These are phyloP conservation scores for Solenopsis fugax DNA, from an alignment of 1,140 invertebrate species.

Conservation along the genomic window DNA sequence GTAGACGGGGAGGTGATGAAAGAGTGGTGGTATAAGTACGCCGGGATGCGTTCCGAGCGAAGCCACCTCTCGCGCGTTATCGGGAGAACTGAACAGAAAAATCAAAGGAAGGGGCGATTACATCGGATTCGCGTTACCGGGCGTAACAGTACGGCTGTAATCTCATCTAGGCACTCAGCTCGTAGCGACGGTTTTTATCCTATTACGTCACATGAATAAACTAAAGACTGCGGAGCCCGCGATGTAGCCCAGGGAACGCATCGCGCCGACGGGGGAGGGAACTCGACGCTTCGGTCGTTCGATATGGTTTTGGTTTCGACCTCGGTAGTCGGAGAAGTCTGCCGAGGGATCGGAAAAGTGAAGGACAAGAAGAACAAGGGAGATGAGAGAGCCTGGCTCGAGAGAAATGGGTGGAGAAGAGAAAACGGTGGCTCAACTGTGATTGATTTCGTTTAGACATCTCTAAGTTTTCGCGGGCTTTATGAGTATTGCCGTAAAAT, in stretches of 20 bases:
- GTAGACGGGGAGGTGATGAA: not conserved
- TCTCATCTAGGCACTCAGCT: conserved; percentile 85
- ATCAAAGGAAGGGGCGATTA: conserved; percentile 76
- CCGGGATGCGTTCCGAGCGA: not conserved
- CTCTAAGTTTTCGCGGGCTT: conserved; percentile 4
- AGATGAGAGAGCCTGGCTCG: not conserved
- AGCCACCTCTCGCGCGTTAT: conserved; percentile 33
- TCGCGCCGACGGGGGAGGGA: conserved; percentile 63
- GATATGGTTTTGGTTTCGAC: conserved; percentile 66
- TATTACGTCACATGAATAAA: conserved; percentile 87
- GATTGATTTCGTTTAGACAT: conserved; percentile 69
- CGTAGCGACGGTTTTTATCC: conserved; percentile 86
- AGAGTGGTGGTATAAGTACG: conserved; percentile 10
- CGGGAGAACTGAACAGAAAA: conserved; percentile 60
- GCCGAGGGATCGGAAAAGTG: conserved; percentile 41
- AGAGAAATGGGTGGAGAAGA: not conserved
- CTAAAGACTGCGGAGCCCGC: conserved; percentile 83
- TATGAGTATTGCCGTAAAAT: conserved; percentile 22
- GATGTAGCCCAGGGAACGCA: conserved; percentile 68
- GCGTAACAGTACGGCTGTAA: conserved; percentile 82
- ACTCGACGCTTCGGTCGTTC: conserved; percentile 46
- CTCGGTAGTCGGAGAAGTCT: conserved; percentile 37
- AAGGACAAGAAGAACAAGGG: conserved; percentile 10
- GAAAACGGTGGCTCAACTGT: not conserved
- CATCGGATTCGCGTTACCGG: conserved; percentile 80